Base-by-base conservation (phyloP, 2,888 invertebrate genomes). In the Cerastis leucographa region DNA sequence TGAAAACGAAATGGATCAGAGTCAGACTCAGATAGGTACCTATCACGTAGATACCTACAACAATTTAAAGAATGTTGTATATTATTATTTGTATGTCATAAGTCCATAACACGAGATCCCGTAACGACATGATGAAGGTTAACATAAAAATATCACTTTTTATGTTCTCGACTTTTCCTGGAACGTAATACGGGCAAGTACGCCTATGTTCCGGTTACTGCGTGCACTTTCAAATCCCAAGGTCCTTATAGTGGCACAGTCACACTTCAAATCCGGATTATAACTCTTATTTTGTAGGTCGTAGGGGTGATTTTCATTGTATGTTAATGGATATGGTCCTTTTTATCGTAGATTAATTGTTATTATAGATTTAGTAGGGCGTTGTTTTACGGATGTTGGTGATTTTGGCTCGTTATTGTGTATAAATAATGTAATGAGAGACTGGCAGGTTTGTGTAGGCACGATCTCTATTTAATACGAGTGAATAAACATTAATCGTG, bases 221-320 rank as follows among this genome's bases (percentile, higher is more conserved):
- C 89, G 87, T 86, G 89, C 89, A 94, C 95, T 95, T 95, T 95
- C 95, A 92, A 94, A 92, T 91, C 83, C 88, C 95, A 95, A 95
- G 95, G 95, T 94, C 92, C 86, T 88, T 89, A 87, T 89, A 89
- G 85, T 75, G 68, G 61, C 65, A 82, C 71, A 80, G 77, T 72
- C 72, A 73, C 70, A 64, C 69, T 77, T 74, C 25, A 71, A 74
- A 72, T 71, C 59, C 68, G 65, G 42, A 90, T 78, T 87, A 73
- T 89, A 78, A 81, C 84, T 87, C 84, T 87, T 91, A 90, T 78
- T 22, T 1, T 0, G 0, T 46, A 29, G 0, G 0, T 0, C 0
- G 71, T 88, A 90, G 72, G 71, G 71, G 49, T 65, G 72, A 81
- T 74, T 78, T 74, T 84, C 64, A 65, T 46, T 71, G 83, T 56